Evolutionary conservation across 2,888 invertebrate species (phyloP).

Genomic region (Achlya flavicornis): DNA sequence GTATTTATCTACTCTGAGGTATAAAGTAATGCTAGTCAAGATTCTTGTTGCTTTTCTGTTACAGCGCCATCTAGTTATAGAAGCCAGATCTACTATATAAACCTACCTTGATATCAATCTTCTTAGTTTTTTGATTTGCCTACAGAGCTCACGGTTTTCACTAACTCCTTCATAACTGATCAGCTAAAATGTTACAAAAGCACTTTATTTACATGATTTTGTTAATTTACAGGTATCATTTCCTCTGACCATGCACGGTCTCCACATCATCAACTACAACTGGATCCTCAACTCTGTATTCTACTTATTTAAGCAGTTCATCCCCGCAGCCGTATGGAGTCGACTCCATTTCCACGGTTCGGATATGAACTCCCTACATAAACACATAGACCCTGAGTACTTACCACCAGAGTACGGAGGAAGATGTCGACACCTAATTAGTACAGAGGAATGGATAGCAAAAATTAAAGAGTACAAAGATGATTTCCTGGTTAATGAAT

Average conservation of each 20-base stretch:
- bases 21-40: background rate
- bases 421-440: constrained; percentile 81
- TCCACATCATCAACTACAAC: constrained; percentile 91
- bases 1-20: no score
- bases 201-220: constrained; percentile 3
- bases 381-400: constrained; percentile 63
- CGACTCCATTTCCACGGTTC: constrained; percentile 73
- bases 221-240: constrained; percentile 85
- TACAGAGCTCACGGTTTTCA: background rate
- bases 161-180: no score
- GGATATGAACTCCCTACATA: constrained; percentile 66
- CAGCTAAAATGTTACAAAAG: no score
- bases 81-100: background rate
- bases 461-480: constrained; percentile 80
- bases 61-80: constrained; percentile 21
- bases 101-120: background rate
- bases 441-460: constrained; percentile 85
- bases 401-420: constrained; percentile 73
- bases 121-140: background rate
- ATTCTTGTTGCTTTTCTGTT: background rate
- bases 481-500: constrained; percentile 83
- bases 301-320: constrained; percentile 90
- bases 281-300: constrained; percentile 90
- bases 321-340: constrained; percentile 86
- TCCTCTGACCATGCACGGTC: constrained; percentile 87